These are phyloP conservation scores for Pachypeltis micranthus DNA, from an alignment of 1,140 invertebrate species.

Conservation along the genomic window DNA sequence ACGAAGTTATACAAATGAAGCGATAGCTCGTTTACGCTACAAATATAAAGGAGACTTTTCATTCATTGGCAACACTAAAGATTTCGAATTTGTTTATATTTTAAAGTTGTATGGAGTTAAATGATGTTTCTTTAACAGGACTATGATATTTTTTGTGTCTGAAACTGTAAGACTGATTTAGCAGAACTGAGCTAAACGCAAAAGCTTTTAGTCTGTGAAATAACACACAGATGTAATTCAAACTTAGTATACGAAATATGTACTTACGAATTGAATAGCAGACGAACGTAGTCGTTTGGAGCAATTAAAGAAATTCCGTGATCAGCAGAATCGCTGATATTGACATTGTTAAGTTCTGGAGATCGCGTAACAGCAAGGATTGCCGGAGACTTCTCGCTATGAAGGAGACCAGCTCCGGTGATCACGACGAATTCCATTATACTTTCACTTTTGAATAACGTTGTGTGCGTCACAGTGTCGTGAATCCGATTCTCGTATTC, in stretches of 20 bases:
- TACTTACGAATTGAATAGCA: slow-evolving; percentile 37
- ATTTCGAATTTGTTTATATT: too few relatives aligned
- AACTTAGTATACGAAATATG: too few relatives aligned
- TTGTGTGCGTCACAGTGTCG: slow-evolving; percentile 62
- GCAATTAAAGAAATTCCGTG: slow-evolving; percentile 88
- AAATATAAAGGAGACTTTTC: too few relatives aligned
- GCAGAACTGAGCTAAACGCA: too few relatives aligned
- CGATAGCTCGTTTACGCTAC: too few relatives aligned
- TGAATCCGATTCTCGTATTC: slow-evolving; percentile 69
- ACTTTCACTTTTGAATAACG: slow-evolving; percentile 53
- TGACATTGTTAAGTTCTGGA: slow-evolving; percentile 69
- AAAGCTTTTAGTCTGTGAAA: too few relatives aligned
- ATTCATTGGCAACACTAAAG: too few relatives aligned
- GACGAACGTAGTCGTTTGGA: slow-evolving; percentile 51
- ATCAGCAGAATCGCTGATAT: slow-evolving; percentile 70
- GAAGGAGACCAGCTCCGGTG: slow-evolving; percentile 87
- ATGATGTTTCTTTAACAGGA: too few relatives aligned
- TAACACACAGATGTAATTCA: too few relatives aligned
- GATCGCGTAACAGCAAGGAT: slow-evolving; percentile 78
- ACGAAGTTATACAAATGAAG: too few relatives aligned
- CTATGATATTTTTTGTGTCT: background rate
- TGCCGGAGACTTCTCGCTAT: slow-evolving; percentile 88
- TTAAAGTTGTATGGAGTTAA: too few relatives aligned
- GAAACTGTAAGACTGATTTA: too few relatives aligned
- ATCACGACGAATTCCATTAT: slow-evolving; percentile 74